These are phyloP conservation scores for Chloroclystis v-ata DNA, from an alignment of 2,888 invertebrate species.

Conservation along the genomic window DNA sequence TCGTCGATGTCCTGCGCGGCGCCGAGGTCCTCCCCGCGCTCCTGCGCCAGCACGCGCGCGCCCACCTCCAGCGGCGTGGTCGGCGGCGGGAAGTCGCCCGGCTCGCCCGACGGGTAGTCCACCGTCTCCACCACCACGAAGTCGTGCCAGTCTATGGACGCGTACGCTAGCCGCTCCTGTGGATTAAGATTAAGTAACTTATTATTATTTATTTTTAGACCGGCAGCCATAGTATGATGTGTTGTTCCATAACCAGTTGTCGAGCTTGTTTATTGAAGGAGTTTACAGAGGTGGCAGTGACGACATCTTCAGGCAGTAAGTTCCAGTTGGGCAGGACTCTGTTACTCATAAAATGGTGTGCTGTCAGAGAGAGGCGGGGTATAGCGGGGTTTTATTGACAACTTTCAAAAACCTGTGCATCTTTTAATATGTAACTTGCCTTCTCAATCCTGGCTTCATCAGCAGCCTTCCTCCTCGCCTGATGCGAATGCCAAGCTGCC, in stretches of 20 bases:
- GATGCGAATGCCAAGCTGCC: slow-evolving; percentile 97
- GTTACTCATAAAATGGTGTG: no score
- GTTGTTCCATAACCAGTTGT: no score
- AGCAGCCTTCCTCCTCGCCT: slow-evolving; percentile 93
- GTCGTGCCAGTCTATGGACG: slow-evolving; percentile 99
- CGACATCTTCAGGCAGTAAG: no score
- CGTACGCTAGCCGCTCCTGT: slow-evolving; percentile 93
- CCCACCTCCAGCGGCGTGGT: slow-evolving; percentile 98
- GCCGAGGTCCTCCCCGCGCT: slow-evolving; percentile 84
- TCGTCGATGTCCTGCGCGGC: slow-evolving; percentile 79
- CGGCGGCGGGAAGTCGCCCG: slow-evolving; percentile 97
- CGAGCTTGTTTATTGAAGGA: no score
- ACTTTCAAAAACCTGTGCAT: no score
- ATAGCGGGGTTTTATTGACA: no score
- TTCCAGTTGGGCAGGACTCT: no score
- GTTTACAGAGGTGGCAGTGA: no score
- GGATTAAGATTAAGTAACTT: not conserved
- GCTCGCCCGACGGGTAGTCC: slow-evolving; percentile 97
- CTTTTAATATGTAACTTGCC: no score
- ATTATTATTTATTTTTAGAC: no score
- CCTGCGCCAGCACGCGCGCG: slow-evolving; percentile 90
- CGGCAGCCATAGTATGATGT: not conserved
- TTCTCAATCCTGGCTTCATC: slow-evolving; percentile 97
- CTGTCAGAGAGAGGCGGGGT: no score
- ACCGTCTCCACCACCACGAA: slow-evolving; percentile 99